Evolutionary conservation across 2,113 vertebrate genomes (phyloP).

Genomic region (Xiphorhynchus elegans): DNA sequence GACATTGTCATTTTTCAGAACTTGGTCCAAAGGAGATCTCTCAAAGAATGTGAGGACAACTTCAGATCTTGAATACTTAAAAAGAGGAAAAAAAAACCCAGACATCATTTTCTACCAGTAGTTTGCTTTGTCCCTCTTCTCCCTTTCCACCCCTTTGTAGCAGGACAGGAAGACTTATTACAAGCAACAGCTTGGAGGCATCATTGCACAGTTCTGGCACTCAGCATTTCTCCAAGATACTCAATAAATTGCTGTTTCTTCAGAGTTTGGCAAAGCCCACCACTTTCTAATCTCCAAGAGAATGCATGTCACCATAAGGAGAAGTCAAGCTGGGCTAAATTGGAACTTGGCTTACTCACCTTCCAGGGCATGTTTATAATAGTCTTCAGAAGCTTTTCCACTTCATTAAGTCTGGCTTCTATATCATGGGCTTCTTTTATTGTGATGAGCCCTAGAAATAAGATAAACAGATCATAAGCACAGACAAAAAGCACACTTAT

Average conservation of each 20-base stretch:
- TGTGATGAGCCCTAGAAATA: constrained; percentile 85
- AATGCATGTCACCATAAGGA: not conserved
- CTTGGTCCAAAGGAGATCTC: constrained; percentile 93
- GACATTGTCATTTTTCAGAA: constrained; percentile 92
- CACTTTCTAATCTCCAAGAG: not conserved
- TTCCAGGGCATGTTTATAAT: constrained; percentile 93
- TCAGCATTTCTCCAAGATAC: not conserved
- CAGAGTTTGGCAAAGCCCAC: not conserved
- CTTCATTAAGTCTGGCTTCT: constrained; percentile 93
- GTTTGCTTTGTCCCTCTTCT: not conserved
- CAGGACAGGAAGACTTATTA: not conserved
- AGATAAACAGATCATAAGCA: not conserved
- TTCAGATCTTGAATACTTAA: constrained; percentile 94
- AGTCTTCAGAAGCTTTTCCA: constrained; percentile 90
- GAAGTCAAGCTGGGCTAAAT: not conserved
- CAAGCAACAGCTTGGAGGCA: not conserved
- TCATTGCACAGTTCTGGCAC: not conserved
- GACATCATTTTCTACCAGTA: not conserved
- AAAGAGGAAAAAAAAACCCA: not conserved
- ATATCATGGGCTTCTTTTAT: constrained; percentile 94
- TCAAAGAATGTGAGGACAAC: constrained; percentile 97
- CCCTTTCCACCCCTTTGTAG: not conserved
- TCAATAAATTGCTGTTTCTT: not conserved
- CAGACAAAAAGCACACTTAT: not conserved
- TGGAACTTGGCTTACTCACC: constrained; percentile 71